Evolutionary conservation across 2,113 vertebrate species (phyloP).

Genomic region (Upupa epops): DNA sequence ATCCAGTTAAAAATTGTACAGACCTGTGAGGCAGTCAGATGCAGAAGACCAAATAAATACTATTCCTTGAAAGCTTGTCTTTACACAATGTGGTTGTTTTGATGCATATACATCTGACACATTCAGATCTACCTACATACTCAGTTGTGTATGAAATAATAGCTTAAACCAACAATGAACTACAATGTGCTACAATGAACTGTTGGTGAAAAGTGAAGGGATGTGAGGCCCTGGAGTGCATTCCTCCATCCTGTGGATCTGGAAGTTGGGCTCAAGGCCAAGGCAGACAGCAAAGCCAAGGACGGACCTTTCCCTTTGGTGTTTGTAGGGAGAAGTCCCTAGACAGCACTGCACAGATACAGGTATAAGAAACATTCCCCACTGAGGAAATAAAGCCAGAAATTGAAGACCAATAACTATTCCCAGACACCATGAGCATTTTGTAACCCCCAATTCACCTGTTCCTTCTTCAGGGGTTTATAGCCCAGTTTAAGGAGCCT

Average conservation of each 20-base stretch:
- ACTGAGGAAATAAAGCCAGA: background rate
- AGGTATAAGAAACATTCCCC: background rate
- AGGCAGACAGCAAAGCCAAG: background rate
- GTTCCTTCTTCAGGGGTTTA: background rate
- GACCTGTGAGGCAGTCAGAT: background rate
- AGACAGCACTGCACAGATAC: accelerated
- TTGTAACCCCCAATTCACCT: background rate
- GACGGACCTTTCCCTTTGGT: no score
- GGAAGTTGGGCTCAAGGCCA: background rate
- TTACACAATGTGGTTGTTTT: background rate
- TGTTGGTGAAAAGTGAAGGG: background rate
- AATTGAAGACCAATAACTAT: background rate
- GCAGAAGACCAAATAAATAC: background rate
- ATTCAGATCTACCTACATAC: background rate
- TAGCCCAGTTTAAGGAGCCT: background rate
- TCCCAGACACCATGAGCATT: background rate
- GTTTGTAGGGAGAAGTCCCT: background rate
- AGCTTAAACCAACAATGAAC: background rate
- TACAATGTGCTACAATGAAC: background rate
- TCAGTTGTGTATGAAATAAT: background rate
- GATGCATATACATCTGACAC: background rate
- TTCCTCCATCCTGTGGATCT: accelerated
- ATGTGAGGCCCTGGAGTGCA: background rate
- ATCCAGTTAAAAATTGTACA: background rate
- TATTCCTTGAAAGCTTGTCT: background rate